Evolutionary conservation across 2,888 invertebrate species (phyloP), one percentile per base, ranked within the genome.

Genomic region (Ariolimax columbianus): DNA sequence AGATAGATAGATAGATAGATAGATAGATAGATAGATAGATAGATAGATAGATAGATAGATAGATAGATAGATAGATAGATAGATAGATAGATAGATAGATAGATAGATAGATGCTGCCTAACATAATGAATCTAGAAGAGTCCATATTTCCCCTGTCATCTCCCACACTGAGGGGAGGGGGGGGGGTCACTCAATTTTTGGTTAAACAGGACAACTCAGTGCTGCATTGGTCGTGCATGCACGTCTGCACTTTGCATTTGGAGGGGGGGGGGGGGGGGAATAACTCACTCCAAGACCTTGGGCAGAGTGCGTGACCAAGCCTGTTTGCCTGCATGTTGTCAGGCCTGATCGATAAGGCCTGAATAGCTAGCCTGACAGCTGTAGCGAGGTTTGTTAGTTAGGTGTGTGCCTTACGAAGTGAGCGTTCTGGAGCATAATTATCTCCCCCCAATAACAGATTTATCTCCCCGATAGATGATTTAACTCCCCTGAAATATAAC

Each of bases 141-240:
- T 47, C 47, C 14, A 47, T 14, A 9, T 47, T 47, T 9, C 47
- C 47, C 6, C 6, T 14, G 47, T 14, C 47, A 14, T 43, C 23
- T 19, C 30, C 33, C 75, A 30, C 43, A 43, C 75, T 70, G 2
- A 23, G 70, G 38, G 70, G 19, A 23, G 38, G 36, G n/a, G 40
- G 14, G 47, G 47, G 7, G 30, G n/a, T 2, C n/a, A 47, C 51
- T 77, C 51, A 19, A 6, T 4, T 77, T 47, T 77, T 19, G 51
- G 23, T 77, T 51, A 77, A 77, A 77, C 77, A 77, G 77, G 77
- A 77, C 40, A 55, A 19, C 6, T 26, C 30, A 51, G 38, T 9
- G 77, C 55, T 55, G 36, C 23, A 51, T 55, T 47, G 51, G 6
- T 19, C 77, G 3, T 14, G 30, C 77, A 23, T 26, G 77, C 77